Base-by-base conservation (phyloP, 2,113 vertebrate species). In the Chlamydotis undulata region DNA sequence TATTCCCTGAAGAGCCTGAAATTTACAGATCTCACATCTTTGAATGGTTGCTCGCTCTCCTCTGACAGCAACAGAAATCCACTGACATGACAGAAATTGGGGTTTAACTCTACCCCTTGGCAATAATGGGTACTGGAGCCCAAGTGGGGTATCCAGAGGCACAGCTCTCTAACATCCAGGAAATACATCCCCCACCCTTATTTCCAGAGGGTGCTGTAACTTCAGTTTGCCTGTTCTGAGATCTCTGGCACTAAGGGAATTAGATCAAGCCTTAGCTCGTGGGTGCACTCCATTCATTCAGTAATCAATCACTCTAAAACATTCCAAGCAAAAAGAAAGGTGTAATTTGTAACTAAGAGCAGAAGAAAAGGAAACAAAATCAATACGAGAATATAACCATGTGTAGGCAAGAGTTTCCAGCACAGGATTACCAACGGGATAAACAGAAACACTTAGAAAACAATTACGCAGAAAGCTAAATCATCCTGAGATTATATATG, bases 271-370 rank as follows among this genome's bases (percentile, higher is more conserved):
- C 39, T 80, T 87, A 55, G 64, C 60, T 89, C 39, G 55, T 88
- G 68, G 84, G 61, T 93, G 23, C 37, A 67, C 85, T 88, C 12
- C 2, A 75, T 94, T 94, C 33, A 19, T 96, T 78, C 64, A 84
- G 67, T n/a, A 71, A 97, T 87, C 88, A 95, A 97, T 95, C 73
- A 97, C 56, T 55, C 79, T 76, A 93, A 96, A 96, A 84, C 65
- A 89, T 76, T 83, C 45, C 88, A 89, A 97, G 67, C 10, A 74
- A 91, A 89, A 73, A 88, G 23, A 76, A 92, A 8, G 9, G 23
- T 85, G 19, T 79, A 90, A 95, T 94, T 96, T 94, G 80, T 92
- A 96, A 87, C 65, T 94, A 91, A 81, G 77, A 49, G 21, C 75
- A 96, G 55, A 96, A 88, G 28, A 87, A 94, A 95, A 91, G 28